Evolutionary conservation across 2,113 vertebrate genomes (phyloP).

Genomic region (Dicerorhinus sumatrensis): DNA sequence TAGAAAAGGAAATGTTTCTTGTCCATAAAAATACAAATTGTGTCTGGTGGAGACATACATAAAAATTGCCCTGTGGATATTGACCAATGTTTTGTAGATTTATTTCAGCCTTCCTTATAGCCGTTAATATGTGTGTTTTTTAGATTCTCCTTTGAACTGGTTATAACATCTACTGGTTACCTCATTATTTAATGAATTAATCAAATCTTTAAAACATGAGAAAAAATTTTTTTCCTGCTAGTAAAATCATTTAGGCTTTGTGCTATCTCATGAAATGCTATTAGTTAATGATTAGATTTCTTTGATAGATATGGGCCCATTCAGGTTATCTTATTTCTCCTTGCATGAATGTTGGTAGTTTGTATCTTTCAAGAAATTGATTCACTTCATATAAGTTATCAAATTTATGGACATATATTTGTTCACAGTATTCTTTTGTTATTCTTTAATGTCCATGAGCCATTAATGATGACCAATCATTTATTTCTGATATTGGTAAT

Average conservation of each 20-base stretch:
- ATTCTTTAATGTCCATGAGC: neutral
- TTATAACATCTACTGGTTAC: neutral
- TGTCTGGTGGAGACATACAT: neutral
- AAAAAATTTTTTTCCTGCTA: neutral
- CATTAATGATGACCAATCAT: neutral
- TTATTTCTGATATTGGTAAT: neutral
- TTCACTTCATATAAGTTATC: neutral
- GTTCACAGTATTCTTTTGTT: neutral
- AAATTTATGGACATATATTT: neutral
- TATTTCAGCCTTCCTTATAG: neutral
- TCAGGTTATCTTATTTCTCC: neutral
- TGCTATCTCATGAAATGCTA: neutral
- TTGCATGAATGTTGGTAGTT: neutral
- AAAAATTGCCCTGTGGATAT: neutral
- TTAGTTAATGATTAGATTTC: neutral
- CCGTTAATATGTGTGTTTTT: neutral
- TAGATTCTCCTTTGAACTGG: neutral
- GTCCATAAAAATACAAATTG: neutral
- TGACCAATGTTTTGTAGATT: neutral
- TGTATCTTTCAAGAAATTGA: neutral
- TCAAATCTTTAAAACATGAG: neutral
- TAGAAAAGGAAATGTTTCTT: neutral
- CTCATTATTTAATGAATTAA: neutral
- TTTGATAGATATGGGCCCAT: neutral
- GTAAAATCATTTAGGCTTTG: neutral